phyloP scores from a whole-genome alignment of 2,797 vertebrate genomes.

The Cuniculus paca region DNA sequence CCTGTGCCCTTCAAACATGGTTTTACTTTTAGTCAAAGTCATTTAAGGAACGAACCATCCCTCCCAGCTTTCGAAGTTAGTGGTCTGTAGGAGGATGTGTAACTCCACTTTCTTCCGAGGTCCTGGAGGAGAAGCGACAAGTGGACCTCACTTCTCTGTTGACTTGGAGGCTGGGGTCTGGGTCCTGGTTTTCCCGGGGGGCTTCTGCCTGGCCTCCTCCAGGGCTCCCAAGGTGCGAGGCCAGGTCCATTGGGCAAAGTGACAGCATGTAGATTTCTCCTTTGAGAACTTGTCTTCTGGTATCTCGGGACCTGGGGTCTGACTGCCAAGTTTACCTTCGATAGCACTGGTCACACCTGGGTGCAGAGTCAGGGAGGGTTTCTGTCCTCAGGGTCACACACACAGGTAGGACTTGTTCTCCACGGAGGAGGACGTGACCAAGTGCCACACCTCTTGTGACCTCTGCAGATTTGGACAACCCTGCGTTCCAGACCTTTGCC shows the following conservation, averaged over 20 bases:
- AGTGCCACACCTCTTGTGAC: no score
- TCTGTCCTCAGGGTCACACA: background rate
- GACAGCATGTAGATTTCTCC: background rate
- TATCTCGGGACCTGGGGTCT: background rate
- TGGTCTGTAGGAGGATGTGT: background rate
- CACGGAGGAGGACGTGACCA: background rate
- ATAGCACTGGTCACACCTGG: slow-evolving; percentile 19
- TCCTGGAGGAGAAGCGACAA: background rate
- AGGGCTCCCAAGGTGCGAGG: background rate
- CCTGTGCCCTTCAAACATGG: background rate
- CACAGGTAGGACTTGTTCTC: background rate
- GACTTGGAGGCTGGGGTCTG: background rate
- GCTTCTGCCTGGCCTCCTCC: background rate
- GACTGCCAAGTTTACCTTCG: slow-evolving; percentile 60
- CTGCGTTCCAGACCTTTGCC: background rate
- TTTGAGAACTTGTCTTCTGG: background rate
- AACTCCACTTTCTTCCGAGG: background rate
- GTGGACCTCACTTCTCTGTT: background rate
- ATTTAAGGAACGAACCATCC: background rate
- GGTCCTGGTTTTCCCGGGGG: background rate
- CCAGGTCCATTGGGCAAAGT: background rate
- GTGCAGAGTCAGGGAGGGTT: background rate
- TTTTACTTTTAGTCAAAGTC: background rate
- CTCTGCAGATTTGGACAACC: no score
- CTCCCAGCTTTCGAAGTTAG: background rate